Evolutionary conservation across 2,888 invertebrate species (phyloP), one percentile per base, ranked within the genome.

Genomic region (Gymnoscelis rufifasciata): DNA sequence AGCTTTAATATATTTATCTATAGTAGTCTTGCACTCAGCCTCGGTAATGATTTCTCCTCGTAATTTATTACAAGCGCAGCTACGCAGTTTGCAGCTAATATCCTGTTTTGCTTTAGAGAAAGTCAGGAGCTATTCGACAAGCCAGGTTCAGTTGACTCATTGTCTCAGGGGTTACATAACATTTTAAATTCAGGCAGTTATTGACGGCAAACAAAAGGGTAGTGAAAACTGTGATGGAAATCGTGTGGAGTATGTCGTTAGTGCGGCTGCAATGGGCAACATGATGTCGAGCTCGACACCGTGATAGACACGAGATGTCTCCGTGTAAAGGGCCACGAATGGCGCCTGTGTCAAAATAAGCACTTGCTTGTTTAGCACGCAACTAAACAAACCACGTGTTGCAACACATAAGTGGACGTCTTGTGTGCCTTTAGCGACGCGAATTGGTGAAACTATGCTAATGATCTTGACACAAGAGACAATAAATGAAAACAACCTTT

Each of bases 381-480:
- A 68, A 71, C 79, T 76, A 75, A 78, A 73, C 68, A 64, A 45
- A 63, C 62, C 64, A 63, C 60, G 57, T 78, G 68, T 77, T 70
- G 76, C 69, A 75, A 82, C 67, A 63, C 29, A 35, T 35, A 37
- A 65, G 66, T 66, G 60, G 19, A 28, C 11, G 7, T 30, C 56
- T 60, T 66, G 65, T 65, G 63, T 64, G 60, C 65, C 58, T 59
- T 60, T 66, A 66, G 67, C 71, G 74, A 72, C 68, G 72, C 75
- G 56, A 82, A 81, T 79, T 77, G 72, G 82, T 73, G 79, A 82
- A 83, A 82, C 73, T 66, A 67, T 68, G 74, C 68, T 58, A 58
- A 74, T 61, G 45, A 67, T 64, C 63, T 51, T 39, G 45, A 55
- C 57, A 50, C 24, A 44, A 51, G 52, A 57, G 54, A 67, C 60